Percentiles rank a stretch among this genome's conserved stretches.
phyloP scores from a whole-genome alignment of 2,113 vertebrate genomes.

The Stomatorhinus ivindoensis region DNA sequence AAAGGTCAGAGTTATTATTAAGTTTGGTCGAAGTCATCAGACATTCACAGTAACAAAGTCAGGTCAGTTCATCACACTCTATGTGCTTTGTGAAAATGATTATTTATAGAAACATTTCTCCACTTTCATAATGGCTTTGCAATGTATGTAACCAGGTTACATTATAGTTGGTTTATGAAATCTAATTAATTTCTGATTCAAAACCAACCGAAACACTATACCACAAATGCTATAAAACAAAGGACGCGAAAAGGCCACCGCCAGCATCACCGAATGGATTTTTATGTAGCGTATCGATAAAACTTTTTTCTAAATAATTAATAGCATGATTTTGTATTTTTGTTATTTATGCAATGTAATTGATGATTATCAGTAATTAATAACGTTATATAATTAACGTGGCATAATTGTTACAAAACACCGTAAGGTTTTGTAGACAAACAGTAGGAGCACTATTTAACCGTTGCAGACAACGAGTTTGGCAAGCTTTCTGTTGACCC shows the following conservation, averaged over 20 bases:
- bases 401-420: neutral
- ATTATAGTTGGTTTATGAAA: neutral
- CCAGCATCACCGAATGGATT: neutral
- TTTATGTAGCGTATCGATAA: neutral
- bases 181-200: neutral
- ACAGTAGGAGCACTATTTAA: neutral
- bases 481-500: neutral
- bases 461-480: neutral
- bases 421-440: neutral
- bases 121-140: neutral
- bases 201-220: neutral
- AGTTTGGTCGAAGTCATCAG: neutral
- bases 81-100: neutral
- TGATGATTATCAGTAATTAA: neutral
- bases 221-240: neutral
- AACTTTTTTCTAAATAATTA: neutral
- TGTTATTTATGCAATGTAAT: neutral
- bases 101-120: neutral
- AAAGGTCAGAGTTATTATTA: neutral
- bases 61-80: neutral
- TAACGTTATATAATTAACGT: neutral
- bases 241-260: neutral
- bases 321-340: neutral
- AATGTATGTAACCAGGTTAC: neutral
- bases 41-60: neutral